Evolutionary conservation across 2,113 vertebrate species (phyloP), one percentile per base, ranked within the genome.

Genomic region (Dendropsophus ebraccatus): DNA sequence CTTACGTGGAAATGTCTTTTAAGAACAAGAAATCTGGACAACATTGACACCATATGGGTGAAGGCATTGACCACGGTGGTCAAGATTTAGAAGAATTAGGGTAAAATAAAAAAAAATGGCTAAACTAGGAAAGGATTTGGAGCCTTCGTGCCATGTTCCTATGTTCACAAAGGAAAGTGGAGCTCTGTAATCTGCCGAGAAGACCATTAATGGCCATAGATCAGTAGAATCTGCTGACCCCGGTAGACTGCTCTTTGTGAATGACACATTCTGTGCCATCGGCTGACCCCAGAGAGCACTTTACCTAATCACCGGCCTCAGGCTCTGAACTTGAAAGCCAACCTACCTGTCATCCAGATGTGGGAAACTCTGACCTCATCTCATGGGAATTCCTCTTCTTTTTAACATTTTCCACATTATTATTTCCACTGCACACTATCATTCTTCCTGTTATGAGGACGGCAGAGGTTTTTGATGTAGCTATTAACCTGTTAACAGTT

Each of bases 261-360:
- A 41, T 81, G 56, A 81, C 78, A 77, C 30, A 81, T 65, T 62
- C 35, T 62, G 78, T 23, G 78, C 28, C 56, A 81, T 62, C n/a
- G 56, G 37, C n/a, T 81, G 78, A 81, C 78, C 78, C 78, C 78
- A 37, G 35, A 4, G n/a, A 62, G 78, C 78, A 81, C 77, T 80
- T 80, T 60, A 80, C 77, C 77, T 80, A 80, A 80, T 80, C 77
- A 45, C 78, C 11, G 23, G 78, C 78, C 56, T 45, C 47, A 37
- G 81, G 81, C 81, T 54, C 67, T 72, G 81, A 54, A 37, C 78
- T 81, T 81, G 77, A 80, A 80, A 80, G 77, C 14, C 54, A 45
- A 60, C 77, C 77, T 69, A 82, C 62, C 81, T 82, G 65, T 54
- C 81, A 47, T 82, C 81, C 69, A 84, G 72, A 76, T 77, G 83